Evolutionary conservation across 1,140 invertebrate species (phyloP).

Genomic region (Sinella curviseta): DNA sequence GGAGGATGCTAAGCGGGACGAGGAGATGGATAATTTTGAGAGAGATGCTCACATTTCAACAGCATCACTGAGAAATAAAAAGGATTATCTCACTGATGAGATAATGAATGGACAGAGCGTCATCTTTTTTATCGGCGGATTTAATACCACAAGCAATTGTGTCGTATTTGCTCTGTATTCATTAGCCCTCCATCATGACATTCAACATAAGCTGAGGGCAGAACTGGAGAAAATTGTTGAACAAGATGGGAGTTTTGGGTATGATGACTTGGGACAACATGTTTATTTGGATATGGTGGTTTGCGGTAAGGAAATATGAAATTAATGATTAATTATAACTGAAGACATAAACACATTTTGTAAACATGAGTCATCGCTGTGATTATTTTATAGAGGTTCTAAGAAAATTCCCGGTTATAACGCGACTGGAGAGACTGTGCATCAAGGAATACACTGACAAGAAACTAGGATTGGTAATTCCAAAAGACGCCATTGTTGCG

Average conservation of each 20-base stretch:
- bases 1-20: neutral
- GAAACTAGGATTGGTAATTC: conserved; percentile 49
- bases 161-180: conserved; percentile 68
- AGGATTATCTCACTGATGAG: conserved; percentile 17
- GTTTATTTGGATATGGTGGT: conserved; percentile 60
- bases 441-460: neutral
- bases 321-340: neutral
- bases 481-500: conserved; percentile 60
- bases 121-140: conserved; percentile 68
- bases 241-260: neutral
- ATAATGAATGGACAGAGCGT: conserved; percentile 48
- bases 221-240: neutral
- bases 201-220: conserved; percentile 6
- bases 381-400: conserved; percentile 31
- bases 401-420: conserved; percentile 30
- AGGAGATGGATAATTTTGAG: neutral
- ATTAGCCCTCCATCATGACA: conserved; percentile 65
- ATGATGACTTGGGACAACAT: conserved; percentile 50
- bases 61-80: conserved; percentile 2
- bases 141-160: conserved; percentile 73
- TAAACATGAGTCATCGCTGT: too few relatives aligned
- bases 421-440: neutral
- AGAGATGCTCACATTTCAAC: neutral
- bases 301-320: conserved; percentile 48
- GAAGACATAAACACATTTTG: too few relatives aligned